Base-by-base conservation (phyloP, 2,113 vertebrate species). In the Phalacrocorax brasilianus region DNA sequence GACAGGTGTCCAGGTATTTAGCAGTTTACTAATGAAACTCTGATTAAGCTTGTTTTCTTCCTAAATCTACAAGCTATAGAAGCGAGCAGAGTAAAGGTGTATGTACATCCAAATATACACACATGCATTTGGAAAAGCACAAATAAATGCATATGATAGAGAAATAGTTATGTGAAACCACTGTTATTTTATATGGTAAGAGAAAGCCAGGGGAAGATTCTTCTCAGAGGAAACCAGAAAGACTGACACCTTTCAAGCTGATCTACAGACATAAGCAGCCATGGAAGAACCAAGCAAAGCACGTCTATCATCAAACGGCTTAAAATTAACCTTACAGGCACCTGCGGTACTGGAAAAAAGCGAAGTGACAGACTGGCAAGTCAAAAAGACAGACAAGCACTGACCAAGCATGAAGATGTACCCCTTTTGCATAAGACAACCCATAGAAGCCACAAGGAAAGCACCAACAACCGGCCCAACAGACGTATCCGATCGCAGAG, bases 151-250 rank as follows among this genome's bases (percentile, higher is more conserved):
- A 8, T 2, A 7, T 0, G 24, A 11, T 2, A 17, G 2, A 27
- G 66, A 67, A 71, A 56, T 0, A 5, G 2, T 3, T 5, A 18
- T 8, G 44, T 19, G 59, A 77, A 77, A 56, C 28, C 53, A 67
- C 0, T 22, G 4, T 5, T 1, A 26, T 1, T 44, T 47, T 19
- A 71, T 6, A 47, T 0, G 0, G 30, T 32, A 30, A n/a, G 35
- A 71, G 53, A 59, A 77, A 82, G 38, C 21, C 47, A 22, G 40
- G 45, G 52, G 35, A 63, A 45, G 38, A 40, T 12, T 59, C 15
- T 50, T 27, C 50, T 62, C 24, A 5, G 35, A 47, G 28, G 20
- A 68, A 71, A 23, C 21, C 75, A 71, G 56, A 28, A 55, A 26
- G 58, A 55, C 6, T 27, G 55, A 22, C 23, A 22, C 16, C 30